Base-by-base conservation (phyloP, 2,888 invertebrate species). In the Tineola bisselliella region DNA sequence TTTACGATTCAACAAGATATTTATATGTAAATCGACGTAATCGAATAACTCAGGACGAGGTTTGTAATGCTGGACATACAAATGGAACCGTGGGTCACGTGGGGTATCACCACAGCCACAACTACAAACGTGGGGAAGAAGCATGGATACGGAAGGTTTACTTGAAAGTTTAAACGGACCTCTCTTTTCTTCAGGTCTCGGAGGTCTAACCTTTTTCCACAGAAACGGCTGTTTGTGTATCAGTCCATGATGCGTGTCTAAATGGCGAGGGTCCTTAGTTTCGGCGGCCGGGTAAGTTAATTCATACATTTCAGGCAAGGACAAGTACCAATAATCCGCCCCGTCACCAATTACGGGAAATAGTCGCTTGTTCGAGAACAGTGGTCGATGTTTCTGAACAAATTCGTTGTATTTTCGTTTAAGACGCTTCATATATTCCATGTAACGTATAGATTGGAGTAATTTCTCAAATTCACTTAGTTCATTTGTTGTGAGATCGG, bases 291-390 rank as follows among this genome's bases (percentile, higher is more conserved):
- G 70, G n/a, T 63, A 63, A n/a, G 86, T 80, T 62, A 87, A 64
- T 63, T 86, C 80, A 63, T 84, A 86, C 84, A 87, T 83, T 69
- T 86, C 86, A n/a, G 83, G 70, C 52, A 87, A 66, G n/a, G 86
- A 84, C 64, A 87, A 68, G 67, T 87, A 87, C 87, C 87, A 87
- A 68, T 86, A 87, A 64, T 86, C 84, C 17, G 76, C 68, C 6
- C 86, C 84, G 63, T 84, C 78, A 12, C 87, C 87, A 65, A 87
- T 86, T 63, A 86, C 75, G 5, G 86, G 87, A 66, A 86, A 87
- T 59, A 86, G 66, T 64, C 76, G 73, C 64, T 86, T 84, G 65
- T 86, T 87, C 6, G 79, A 76, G 65, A 83, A 86, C 62, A 68
- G 66, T n/a, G 84, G 80, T 52, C 79, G 74, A 64, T 81, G 74